Evolutionary conservation across 2,888 invertebrate genomes (phyloP).

Genomic region (Drosophila greeni): DNA sequence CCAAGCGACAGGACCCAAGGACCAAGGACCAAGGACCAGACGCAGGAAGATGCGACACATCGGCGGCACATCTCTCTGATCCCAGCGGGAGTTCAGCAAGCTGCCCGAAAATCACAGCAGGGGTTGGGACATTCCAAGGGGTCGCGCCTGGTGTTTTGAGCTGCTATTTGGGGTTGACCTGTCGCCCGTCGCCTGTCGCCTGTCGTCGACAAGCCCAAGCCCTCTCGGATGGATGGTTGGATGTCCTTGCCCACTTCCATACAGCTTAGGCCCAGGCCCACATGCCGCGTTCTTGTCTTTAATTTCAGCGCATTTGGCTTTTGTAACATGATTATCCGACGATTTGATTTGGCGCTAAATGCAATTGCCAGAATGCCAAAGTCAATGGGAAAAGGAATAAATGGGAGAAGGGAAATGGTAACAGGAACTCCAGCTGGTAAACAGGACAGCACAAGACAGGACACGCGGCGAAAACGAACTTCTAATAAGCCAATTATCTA

Average conservation of each 20-base stretch:
- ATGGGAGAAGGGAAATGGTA: slow-evolving; percentile 37
- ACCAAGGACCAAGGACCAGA: slow-evolving; percentile 1
- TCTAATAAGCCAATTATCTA: slow-evolving; percentile 27
- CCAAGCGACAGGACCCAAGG: slow-evolving; percentile 43
- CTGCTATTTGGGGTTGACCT: slow-evolving; percentile 43
- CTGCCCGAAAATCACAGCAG: slow-evolving; percentile 72
- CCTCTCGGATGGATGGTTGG: slow-evolving; percentile 2
- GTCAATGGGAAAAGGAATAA: slow-evolving; percentile 63
- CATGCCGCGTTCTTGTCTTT: slow-evolving; percentile 71
- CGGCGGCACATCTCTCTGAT: slow-evolving; percentile 69
- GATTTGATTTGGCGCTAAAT: slow-evolving; percentile 79
- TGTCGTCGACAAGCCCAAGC: slow-evolving; percentile 30
- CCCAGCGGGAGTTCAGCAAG: slow-evolving; percentile 74
- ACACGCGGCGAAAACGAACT: slow-evolving; percentile 2
- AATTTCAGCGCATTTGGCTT: slow-evolving; percentile 77
- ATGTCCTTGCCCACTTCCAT: slow-evolving; percentile 16
- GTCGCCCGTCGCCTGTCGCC: slow-evolving; percentile 47
- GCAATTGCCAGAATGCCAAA: slow-evolving; percentile 73
- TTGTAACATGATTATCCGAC: slow-evolving; percentile 79
- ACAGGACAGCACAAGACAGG: background rate
- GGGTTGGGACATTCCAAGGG: slow-evolving; percentile 17
- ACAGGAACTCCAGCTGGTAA: slow-evolving; percentile 2
- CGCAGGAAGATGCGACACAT: slow-evolving; percentile 42
- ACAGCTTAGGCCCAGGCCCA: slow-evolving; percentile 37
- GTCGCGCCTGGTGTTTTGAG: slow-evolving; percentile 41